Evolutionary conservation across 1,140 invertebrate genomes (phyloP), one percentile per base, ranked within the genome.

Genomic region (Maniola jurtina): DNA sequence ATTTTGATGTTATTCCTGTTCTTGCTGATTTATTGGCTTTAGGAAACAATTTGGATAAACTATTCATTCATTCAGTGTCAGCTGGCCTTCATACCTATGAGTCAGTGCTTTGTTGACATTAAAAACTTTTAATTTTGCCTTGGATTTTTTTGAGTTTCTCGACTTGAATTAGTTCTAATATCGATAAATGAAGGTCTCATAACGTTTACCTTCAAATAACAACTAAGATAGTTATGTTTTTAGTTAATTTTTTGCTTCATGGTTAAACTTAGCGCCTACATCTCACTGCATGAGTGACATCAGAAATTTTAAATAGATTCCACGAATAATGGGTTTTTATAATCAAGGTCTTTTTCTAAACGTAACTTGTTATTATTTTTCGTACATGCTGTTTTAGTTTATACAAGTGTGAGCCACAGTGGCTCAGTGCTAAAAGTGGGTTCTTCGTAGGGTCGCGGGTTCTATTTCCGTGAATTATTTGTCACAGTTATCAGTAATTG

Each of bases 31-130:
- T 55, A 56, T 47, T 65, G 54, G 60, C 56, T 55, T 25, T 66
- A 40, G 52, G 55, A 71, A 68, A 33, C n/a, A 36, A 48, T 67
- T 40, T 33, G 54, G 45, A 40, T 67, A 33, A 62, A 62, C 25
- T 64, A 54, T 35, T 16, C 62, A 63, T 69, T 71, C 68, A 76
- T 76, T 73, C 66, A 72, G 16, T 57, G 45, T 66, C 59, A 25
- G 25, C 25, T 36, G 33, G 38, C 25, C 65, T 13, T 5, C 71
- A 69, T 70, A 1, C 1, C 42, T 52, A 52, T 52, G 70, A 71
- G 54, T 71, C 67, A 75, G 72, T 36, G 61, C 58, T 77, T 82
- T 83, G 83, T 86, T 86, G 80, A 84, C 79, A 84, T 84, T 78
- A 71, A 64, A 69, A 64, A 75, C 62, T 63, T 59, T 60, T 50